Conservation (phyloP, 1,140 invertebrate genomes). For the Drosophila arawakana region DNA sequence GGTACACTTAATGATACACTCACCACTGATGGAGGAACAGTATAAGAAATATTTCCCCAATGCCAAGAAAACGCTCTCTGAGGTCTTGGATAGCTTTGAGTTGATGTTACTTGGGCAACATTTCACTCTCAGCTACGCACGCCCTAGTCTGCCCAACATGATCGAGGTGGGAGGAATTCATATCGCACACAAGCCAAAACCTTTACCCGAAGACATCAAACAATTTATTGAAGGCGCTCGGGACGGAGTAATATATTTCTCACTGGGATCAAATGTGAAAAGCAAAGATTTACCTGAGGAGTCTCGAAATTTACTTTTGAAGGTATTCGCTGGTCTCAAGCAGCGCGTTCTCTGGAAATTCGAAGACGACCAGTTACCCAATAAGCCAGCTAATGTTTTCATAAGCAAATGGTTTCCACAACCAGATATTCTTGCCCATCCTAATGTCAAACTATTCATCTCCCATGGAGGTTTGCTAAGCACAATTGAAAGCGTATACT, state of each 20-base stretch:
- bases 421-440: slow-evolving; percentile 89
- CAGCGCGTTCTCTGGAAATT: slow-evolving; percentile 89
- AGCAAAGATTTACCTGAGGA: slow-evolving; percentile 85
- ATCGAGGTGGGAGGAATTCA: slow-evolving; percentile 87
- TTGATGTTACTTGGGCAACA: slow-evolving; percentile 87
- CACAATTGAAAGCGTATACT: slow-evolving; percentile 89
- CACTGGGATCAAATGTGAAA: slow-evolving; percentile 87
- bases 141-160: slow-evolving; percentile 86
- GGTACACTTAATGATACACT: slow-evolving; percentile 27
- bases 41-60: slow-evolving; percentile 84
- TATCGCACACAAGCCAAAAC: slow-evolving; percentile 74
- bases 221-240: slow-evolving; percentile 86
- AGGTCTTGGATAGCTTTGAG: slow-evolving; percentile 82
- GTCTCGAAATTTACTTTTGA: slow-evolving; percentile 85
- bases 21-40: slow-evolving; percentile 67
- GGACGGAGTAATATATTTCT: slow-evolving; percentile 87
- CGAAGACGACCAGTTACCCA: slow-evolving; percentile 86
- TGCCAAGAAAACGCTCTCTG: slow-evolving; percentile 66
- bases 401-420: slow-evolving; percentile 89
- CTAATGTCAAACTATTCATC: slow-evolving; percentile 89
- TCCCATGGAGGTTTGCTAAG: slow-evolving; percentile 90
- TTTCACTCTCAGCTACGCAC: slow-evolving; percentile 85
- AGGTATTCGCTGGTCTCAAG: slow-evolving; percentile 86
- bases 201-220: slow-evolving; percentile 84
- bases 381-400: slow-evolving; percentile 87